phyloP scores from a whole-genome alignment of 2,888 invertebrate genomes.

The Schizaphis graminum region DNA sequence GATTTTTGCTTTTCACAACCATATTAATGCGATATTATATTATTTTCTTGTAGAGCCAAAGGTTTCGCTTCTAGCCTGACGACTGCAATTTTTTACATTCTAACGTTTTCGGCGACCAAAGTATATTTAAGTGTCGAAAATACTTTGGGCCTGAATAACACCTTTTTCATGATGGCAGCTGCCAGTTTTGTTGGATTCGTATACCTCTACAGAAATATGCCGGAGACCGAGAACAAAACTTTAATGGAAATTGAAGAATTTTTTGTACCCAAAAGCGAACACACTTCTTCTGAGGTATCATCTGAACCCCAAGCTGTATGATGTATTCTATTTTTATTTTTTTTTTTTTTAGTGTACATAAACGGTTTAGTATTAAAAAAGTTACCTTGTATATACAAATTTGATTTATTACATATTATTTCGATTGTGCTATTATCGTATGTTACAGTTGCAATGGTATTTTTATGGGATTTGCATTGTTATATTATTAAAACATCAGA shows the following conservation, averaged over 20 bases:
- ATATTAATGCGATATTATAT: neutral
- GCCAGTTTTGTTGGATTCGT: neutral
- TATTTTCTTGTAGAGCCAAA: conserved; percentile 30
- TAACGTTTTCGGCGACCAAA: conserved; percentile 48
- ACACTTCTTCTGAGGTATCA: neutral
- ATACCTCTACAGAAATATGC: conserved; percentile 41
- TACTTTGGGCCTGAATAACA: conserved; percentile 29
- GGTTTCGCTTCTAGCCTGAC: conserved; percentile 43
- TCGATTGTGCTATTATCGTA: neutral
- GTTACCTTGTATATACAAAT: neutral
- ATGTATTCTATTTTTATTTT: neutral
- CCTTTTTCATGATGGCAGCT: neutral
- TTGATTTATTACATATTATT: neutral
- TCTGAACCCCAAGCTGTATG: neutral
- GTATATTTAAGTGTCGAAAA: conserved; percentile 30
- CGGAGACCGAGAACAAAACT: conserved; percentile 43
- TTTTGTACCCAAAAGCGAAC: conserved; percentile 12
- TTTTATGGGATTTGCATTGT: neutral
- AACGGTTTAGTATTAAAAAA: neutral
- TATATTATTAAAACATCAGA: neutral
- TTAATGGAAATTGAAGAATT: conserved; percentile 48
- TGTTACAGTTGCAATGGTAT: neutral
- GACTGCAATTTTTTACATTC: conserved; percentile 23
- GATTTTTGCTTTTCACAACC: neutral
- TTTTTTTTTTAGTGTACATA: neutral